A percentile compares a stretch with the other conserved stretches of the same genome.
These are phyloP conservation scores for Pelecanus crispus DNA, from an alignment of 2,113 vertebrate species.

Conservation along the genomic window DNA sequence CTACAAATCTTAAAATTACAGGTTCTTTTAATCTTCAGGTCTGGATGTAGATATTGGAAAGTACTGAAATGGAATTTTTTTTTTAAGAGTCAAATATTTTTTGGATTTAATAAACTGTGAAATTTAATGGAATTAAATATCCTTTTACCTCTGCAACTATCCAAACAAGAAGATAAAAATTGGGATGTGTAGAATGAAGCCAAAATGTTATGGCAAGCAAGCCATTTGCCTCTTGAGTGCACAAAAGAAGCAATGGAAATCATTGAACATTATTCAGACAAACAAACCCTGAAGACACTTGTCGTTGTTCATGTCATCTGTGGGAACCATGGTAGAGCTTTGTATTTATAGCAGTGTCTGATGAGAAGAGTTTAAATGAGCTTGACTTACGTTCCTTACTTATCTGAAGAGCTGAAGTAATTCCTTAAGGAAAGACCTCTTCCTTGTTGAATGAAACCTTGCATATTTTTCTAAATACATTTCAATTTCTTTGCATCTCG, in stretches of 20 bases:
- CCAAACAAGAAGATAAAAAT: neutral
- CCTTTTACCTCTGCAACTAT: neutral
- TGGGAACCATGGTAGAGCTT: neutral
- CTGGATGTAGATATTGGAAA: neutral
- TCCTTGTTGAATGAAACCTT: neutral
- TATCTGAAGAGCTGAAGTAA: neutral
- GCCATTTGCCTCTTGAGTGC: neutral
- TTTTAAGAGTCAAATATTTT: rapidly evolving
- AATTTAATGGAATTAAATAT: neutral
- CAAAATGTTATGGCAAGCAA: neutral
- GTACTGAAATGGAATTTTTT: neutral
- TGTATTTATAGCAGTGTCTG: neutral
- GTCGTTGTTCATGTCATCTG: neutral
- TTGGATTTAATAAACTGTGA: neutral
- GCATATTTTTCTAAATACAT: neutral
- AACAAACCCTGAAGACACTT: neutral
- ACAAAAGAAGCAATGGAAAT: neutral
- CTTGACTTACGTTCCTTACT: neutral
- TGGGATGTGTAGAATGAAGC: neutral
- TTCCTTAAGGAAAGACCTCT: neutral
- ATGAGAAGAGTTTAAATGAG: neutral
- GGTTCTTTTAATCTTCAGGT: neutral
- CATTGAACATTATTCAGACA: neutral
- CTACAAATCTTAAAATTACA: neutral
- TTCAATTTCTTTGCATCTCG: neutral